These are phyloP conservation scores for Drosophila borborema DNA, from an alignment of 2,888 invertebrate species.

Conservation along the genomic window DNA sequence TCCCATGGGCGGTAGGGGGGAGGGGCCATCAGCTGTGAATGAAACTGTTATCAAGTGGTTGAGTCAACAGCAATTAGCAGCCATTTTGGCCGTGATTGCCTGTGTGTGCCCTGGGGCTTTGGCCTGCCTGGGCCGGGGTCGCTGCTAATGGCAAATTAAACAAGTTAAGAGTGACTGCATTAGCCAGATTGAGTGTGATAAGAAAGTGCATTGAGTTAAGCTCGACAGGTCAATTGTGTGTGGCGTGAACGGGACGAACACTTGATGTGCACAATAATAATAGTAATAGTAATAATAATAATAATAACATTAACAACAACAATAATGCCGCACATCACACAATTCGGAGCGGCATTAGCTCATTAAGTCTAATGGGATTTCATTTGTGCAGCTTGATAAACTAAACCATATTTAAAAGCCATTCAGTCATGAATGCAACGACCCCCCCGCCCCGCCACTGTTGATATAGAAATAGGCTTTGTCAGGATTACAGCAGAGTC, in stretches of 20 bases:
- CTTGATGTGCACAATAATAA: too few relatives aligned
- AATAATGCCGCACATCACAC: neutral
- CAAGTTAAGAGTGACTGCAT: slow-evolving; percentile 6
- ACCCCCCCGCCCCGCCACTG: neutral
- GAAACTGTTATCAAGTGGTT: slow-evolving; percentile 30
- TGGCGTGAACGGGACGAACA: neutral
- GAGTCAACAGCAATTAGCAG: slow-evolving; percentile 56
- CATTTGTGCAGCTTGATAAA: neutral
- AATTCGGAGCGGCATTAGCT: neutral
- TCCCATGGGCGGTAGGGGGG: neutral
- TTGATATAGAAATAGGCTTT: neutral
- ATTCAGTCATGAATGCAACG: neutral
- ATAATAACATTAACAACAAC: neutral
- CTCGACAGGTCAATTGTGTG: neutral
- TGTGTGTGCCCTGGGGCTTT: neutral
- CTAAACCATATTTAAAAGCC: neutral
- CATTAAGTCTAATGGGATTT: slow-evolving; percentile 5
- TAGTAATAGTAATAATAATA: neutral
- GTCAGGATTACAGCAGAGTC: neutral
- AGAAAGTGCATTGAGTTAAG: slow-evolving; percentile 1
- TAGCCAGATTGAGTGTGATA: neutral
- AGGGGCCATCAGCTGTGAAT: slow-evolving; percentile 16
- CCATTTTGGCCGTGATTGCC: slow-evolving; percentile 30
- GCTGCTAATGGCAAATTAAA: slow-evolving; percentile 17
- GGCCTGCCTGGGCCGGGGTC: neutral